phyloP scores from a whole-genome alignment of 2,797 vertebrate species.

The Typhlichthys subterraneus region DNA sequence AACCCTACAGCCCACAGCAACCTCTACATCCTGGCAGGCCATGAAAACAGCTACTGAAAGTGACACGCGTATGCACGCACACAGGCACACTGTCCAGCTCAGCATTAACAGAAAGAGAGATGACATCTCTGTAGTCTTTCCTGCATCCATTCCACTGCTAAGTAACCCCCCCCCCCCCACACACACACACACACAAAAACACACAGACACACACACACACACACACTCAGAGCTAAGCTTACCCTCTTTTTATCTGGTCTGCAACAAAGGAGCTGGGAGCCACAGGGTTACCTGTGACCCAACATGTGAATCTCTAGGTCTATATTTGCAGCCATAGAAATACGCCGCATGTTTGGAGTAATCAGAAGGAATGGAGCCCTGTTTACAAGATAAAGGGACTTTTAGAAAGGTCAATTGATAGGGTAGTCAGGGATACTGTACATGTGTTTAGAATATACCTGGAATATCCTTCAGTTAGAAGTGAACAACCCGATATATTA shows the following conservation, averaged over 20 bases:
- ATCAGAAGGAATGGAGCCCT: too few relatives aligned
- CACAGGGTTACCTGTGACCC: slow-evolving; percentile 4
- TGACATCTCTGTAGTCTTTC: not conserved
- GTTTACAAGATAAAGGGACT: too few relatives aligned
- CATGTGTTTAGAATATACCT: not conserved
- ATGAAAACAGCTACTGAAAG: slow-evolving; percentile 97
- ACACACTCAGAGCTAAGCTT: slow-evolving; percentile 6
- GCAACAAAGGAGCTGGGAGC: slow-evolving; percentile 22
- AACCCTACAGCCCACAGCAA: slow-evolving; percentile 98
- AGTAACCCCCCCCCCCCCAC: not conserved
- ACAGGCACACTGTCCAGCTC: slow-evolving; percentile 17
- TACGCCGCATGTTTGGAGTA: not conserved
- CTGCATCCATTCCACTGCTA: not conserved
- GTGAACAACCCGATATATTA: not conserved
- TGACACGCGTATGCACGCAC: slow-evolving; percentile 16
- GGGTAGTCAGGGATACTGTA: too few relatives aligned
- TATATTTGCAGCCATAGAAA: slow-evolving; percentile 13
- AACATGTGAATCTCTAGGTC: slow-evolving; percentile 22
- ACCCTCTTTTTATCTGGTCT: not conserved
- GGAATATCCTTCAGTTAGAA: slow-evolving; percentile 38
- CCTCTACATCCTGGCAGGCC: slow-evolving; percentile 96
- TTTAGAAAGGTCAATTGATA: too few relatives aligned
- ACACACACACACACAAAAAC: too few relatives aligned
- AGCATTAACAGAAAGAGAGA: not conserved
- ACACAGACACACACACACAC: too few relatives aligned